These are phyloP conservation scores for Girardinus metallicus DNA, from an alignment of 2,797 vertebrate genomes.

Conservation along the genomic window DNA sequence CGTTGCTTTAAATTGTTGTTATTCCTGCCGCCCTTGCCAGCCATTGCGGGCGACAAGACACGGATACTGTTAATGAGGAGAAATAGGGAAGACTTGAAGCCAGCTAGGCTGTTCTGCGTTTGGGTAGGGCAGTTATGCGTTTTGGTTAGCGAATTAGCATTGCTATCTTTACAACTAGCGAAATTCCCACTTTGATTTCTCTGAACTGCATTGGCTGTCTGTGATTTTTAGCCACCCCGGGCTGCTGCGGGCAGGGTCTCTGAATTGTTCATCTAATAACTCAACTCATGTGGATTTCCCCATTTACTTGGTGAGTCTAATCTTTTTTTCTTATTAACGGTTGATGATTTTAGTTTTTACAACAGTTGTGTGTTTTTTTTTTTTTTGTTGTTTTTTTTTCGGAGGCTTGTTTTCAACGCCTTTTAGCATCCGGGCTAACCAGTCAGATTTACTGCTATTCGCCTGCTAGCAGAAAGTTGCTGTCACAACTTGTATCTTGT, in stretches of 20 bases:
- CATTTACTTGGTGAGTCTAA: constrained; percentile 61
- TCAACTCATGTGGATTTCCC: constrained; percentile 29
- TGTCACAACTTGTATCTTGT: constrained; percentile 63
- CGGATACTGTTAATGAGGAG: constrained; percentile 12
- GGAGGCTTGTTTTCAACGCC: constrained; percentile 18
- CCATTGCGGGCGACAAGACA: constrained; percentile 22
- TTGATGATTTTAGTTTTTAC: background rate
- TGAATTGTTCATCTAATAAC: constrained; percentile 28
- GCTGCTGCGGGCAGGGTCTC: constrained; percentile 28
- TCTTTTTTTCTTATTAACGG: constrained; percentile 16
- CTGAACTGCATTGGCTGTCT: constrained; percentile 56
- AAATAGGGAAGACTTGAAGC: background rate
- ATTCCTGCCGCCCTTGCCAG: background rate
- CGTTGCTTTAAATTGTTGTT: background rate
- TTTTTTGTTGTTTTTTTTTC: constrained; percentile 2
- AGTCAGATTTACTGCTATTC: constrained; percentile 30
- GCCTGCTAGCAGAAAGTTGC: constrained; percentile 63
- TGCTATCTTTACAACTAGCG: constrained; percentile 63
- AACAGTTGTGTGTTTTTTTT: constrained; percentile 1
- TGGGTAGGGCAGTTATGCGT: constrained; percentile 36
- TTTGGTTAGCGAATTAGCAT: constrained; percentile 59
- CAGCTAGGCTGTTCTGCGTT: constrained; percentile 5
- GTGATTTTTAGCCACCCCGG: constrained; percentile 63
- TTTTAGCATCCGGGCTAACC: constrained; percentile 45
- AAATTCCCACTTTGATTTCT: constrained; percentile 59